Conservation (phyloP, 1,140 invertebrate species). For the Ceratosolen solmsi region DNA sequence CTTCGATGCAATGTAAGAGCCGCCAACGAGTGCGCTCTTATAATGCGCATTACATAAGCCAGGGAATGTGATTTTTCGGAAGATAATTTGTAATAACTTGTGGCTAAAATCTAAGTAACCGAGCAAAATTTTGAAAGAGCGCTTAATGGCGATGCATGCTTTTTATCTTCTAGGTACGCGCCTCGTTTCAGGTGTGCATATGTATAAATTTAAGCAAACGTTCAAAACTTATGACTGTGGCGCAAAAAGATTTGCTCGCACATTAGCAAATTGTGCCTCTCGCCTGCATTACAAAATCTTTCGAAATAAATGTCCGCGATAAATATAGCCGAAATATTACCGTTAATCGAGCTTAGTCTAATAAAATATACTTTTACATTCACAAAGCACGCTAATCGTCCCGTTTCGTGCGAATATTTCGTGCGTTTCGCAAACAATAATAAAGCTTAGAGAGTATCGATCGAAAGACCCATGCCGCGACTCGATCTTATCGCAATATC, state of each 20-base stretch:
- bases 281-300: background rate
- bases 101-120: background rate
- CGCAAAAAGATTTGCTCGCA: background rate
- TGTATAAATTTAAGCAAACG: background rate
- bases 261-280: background rate
- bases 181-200: background rate
- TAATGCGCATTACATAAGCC: background rate
- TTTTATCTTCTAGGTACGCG: background rate
- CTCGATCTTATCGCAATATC: too few species aligned
- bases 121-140: background rate
- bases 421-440: background rate
- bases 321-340: background rate
- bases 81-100: conserved; percentile 1
- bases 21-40: background rate
- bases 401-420: background rate
- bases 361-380: background rate
- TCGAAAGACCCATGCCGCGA: background rate
- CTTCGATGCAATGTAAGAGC: too few species aligned
- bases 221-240: background rate
- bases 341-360: too few species aligned
- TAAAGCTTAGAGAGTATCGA: background rate
- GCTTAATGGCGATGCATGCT: background rate
- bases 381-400: background rate
- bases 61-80: background rate
- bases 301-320: too few species aligned